Conservation (phyloP, 30 jellyfish, hydroid and myxozoan genomes). For the Mastigias papua region DNA sequence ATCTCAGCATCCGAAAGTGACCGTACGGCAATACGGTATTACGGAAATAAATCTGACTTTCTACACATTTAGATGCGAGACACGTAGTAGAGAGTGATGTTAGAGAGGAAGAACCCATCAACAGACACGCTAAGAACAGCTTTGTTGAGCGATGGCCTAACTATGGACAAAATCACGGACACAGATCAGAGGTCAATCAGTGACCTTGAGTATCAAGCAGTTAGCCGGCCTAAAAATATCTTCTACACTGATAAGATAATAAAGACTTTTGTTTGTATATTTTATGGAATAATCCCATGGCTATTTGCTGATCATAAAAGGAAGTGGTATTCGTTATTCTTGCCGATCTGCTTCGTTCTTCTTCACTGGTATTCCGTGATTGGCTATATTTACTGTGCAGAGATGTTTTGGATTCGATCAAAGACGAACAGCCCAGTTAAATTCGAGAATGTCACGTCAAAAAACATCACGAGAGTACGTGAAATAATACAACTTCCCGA, state of each 20-base stretch:
- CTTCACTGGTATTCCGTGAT: constrained; percentile 51
- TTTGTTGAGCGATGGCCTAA: background rate
- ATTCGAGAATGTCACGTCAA: background rate
- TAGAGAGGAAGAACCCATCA: background rate
- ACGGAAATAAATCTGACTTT: too few species aligned
- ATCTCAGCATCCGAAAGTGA: too few species aligned
- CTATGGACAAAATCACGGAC: background rate
- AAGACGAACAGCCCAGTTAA: background rate
- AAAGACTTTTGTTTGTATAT: constrained; percentile 28
- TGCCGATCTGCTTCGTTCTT: constrained; percentile 15
- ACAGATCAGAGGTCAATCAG: background rate
- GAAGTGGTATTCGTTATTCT: constrained; percentile 1
- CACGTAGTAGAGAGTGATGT: background rate
- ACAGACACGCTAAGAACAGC: background rate
- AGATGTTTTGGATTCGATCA: constrained; percentile 43
- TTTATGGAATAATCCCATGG: constrained; percentile 52
- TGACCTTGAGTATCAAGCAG: background rate
- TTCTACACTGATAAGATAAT: constrained; percentile 35
- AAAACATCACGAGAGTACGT: background rate
- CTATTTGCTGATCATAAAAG: constrained; percentile 12
- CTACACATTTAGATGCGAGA: too few species aligned
- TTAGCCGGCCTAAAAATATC: constrained; percentile 1
- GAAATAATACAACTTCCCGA: constrained; percentile 18
- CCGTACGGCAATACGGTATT: too few species aligned
- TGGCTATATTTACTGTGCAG: constrained; percentile 52